A percentile compares a stretch with the other conserved stretches of the same genome.
Conservation (phyloP, 2,113 vertebrate genomes). For the Carassius auratus region DNA sequence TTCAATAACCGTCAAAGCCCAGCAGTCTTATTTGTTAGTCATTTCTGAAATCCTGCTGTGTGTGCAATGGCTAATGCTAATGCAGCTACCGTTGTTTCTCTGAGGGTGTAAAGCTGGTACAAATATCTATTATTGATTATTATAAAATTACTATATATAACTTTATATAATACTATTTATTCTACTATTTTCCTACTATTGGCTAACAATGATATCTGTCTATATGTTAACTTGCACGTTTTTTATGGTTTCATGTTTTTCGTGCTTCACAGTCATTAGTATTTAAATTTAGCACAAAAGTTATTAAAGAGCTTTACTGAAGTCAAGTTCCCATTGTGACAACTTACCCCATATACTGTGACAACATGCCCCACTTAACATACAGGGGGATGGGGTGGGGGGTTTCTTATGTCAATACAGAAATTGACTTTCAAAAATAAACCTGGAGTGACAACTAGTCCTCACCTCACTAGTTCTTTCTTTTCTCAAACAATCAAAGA, state of each 20-base stretch:
- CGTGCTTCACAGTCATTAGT: not conserved
- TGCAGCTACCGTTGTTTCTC: constrained; percentile 46
- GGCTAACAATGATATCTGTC: not conserved
- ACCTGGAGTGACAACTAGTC: not conserved
- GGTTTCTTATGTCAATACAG: not conserved
- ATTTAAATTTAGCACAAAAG: not conserved
- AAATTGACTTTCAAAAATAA: not conserved
- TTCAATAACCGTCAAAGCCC: not conserved
- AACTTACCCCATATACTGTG: not conserved
- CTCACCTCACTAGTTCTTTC: not conserved
- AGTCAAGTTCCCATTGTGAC: not conserved
- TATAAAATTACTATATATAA: no score
- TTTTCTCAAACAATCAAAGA: not conserved
- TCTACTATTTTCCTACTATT: no score
- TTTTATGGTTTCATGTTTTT: not conserved
- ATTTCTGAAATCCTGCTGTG: constrained; percentile 2
- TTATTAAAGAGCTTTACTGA: not conserved
- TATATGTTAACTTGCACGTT: not conserved
- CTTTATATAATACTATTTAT: no score
- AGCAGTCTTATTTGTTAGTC: not conserved
- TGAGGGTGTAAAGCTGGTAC: constrained; percentile 22
- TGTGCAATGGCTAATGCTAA: constrained; percentile 32
- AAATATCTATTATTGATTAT: no score
- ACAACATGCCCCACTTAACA: not conserved
- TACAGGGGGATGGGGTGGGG: no score